A percentile compares a stretch with the other conserved stretches of the same genome.
These are phyloP conservation scores for Crocallis elinguaria DNA, from an alignment of 2,888 invertebrate species.

Conservation along the genomic window DNA sequence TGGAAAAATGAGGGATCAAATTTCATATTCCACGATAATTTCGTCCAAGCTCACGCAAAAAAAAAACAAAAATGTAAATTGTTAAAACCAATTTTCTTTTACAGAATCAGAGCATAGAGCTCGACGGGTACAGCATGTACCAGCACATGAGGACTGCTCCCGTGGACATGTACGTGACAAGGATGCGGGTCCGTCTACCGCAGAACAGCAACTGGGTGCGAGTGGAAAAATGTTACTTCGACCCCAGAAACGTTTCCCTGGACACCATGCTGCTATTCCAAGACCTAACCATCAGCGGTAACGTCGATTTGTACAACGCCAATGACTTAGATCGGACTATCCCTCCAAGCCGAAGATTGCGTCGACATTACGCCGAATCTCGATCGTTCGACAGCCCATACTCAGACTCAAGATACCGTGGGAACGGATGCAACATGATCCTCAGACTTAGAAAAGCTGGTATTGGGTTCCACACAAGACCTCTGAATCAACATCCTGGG, in stretches of 20 bases:
- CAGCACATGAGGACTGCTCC: conserved; percentile 86
- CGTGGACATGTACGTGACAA: conserved; percentile 88
- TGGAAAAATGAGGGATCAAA: too few relatives aligned
- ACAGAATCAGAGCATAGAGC: conserved; percentile 82
- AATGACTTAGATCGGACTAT: conserved; percentile 69
- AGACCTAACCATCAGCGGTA: conserved; percentile 91
- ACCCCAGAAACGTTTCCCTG: conserved; percentile 89
- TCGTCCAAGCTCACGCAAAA: too few relatives aligned
- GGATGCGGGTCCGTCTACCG: conserved; percentile 88
- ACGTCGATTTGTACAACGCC: conserved; percentile 86
- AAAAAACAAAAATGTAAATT: too few relatives aligned
- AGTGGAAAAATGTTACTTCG: conserved; percentile 91
- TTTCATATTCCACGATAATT: too few relatives aligned
- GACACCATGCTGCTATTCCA: conserved; percentile 91
- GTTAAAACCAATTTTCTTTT: background rate
- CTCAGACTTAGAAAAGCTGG: conserved; percentile 90
- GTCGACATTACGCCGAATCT: conserved; percentile 73
- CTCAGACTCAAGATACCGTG: conserved; percentile 58
- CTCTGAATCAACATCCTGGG: conserved; percentile 87
- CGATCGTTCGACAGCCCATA: conserved; percentile 59
- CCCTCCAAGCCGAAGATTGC: conserved; percentile 57
- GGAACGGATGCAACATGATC: conserved; percentile 91
- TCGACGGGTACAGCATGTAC: conserved; percentile 87
- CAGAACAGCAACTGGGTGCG: conserved; percentile 88
- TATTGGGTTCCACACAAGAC: conserved; percentile 90